These are phyloP conservation scores for Mareca strepera DNA, from an alignment of 2,797 vertebrate species.

Conservation along the genomic window DNA sequence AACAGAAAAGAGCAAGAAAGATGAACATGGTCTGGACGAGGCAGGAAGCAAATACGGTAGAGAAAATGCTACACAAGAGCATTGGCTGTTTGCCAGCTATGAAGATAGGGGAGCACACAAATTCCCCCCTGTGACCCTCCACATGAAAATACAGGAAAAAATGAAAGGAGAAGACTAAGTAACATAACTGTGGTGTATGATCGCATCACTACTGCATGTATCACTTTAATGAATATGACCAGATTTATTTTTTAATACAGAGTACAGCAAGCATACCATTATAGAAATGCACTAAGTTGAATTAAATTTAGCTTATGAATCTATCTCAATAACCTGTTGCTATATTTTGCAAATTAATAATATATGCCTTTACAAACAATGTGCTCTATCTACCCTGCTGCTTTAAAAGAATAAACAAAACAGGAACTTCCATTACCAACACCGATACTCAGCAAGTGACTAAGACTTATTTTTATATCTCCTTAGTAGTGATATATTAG, in stretches of 20 bases:
- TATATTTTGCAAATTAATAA: not conserved
- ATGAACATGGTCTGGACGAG: not conserved
- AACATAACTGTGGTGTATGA: not conserved
- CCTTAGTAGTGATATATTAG: slow-evolving; percentile 72
- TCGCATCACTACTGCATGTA: not conserved
- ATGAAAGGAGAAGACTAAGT: not conserved
- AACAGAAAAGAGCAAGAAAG: not conserved
- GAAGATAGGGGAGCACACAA: not conserved
- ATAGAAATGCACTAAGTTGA: not conserved
- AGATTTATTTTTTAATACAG: not conserved
- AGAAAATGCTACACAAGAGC: not conserved
- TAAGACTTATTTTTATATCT: slow-evolving; percentile 62
- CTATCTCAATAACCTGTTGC: not conserved
- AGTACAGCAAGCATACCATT: not conserved
- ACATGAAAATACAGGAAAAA: not conserved
- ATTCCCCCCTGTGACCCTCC: not conserved
- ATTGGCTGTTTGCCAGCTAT: not conserved
- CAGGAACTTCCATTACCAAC: slow-evolving; percentile 25
- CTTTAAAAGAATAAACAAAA: slow-evolving; percentile 33
- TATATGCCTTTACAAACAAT: slow-evolving; percentile 34
- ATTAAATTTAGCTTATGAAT: not conserved
- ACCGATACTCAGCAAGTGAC: slow-evolving; percentile 49
- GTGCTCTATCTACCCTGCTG: not conserved
- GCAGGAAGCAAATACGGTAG: not conserved
- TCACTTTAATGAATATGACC: not conserved